Conservation (phyloP, 2,888 invertebrate species). For the Girardia tigrina region DNA sequence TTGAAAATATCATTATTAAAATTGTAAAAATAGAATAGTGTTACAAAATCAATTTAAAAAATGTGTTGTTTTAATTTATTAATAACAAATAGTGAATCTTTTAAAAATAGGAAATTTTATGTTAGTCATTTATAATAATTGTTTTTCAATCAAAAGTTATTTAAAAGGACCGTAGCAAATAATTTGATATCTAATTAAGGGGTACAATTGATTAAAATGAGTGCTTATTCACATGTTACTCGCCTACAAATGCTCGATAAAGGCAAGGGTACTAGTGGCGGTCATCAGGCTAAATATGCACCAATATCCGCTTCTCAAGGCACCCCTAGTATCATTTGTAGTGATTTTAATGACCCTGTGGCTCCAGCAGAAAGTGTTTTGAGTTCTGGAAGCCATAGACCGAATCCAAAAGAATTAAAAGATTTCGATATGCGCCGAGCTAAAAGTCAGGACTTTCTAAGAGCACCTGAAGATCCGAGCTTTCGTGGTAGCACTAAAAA, state of each 20-base stretch:
- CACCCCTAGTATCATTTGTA: not conserved
- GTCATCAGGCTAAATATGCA: not conserved
- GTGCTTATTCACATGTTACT: not conserved
- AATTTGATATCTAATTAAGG: not conserved
- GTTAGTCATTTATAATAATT: not conserved
- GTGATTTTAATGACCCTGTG: not conserved
- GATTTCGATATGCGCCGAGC: not conserved
- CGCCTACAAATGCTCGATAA: not conserved
- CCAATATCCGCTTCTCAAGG: not conserved
- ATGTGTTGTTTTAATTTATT: too few relatives aligned
- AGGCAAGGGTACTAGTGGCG: too few relatives aligned
- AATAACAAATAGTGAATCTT: too few relatives aligned
- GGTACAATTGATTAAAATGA: not conserved
- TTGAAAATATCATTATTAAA: too few relatives aligned
- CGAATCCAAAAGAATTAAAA: conserved; percentile 4
- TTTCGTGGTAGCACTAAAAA: not conserved
- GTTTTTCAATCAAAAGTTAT: not conserved
- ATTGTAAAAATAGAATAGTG: too few relatives aligned
- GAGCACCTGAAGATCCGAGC: not conserved
- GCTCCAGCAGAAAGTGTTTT: not conserved
- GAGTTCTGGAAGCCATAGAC: not conserved
- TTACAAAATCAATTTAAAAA: too few relatives aligned
- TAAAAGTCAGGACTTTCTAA: not conserved
- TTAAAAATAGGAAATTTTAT: conserved; percentile 16
- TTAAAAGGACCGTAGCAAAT: not conserved